A percentile compares a stretch with the other conserved stretches of the same genome.
Evolutionary conservation across 2,797 vertebrate species (phyloP).

Genomic region (Helarctos malayanus): DNA sequence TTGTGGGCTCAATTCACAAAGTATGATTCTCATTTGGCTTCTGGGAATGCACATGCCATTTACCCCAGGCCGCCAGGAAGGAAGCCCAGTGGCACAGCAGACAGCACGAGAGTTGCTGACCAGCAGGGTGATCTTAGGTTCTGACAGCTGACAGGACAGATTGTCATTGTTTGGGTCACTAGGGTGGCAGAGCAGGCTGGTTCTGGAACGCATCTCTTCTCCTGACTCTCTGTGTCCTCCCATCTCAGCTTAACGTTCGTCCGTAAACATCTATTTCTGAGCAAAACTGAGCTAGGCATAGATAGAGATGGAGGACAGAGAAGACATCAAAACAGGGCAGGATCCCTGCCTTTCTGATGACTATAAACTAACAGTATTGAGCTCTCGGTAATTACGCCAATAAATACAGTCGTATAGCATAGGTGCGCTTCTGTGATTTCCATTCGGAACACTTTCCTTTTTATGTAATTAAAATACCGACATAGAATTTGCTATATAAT

Average conservation of each 20-base stretch:
- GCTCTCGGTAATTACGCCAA: not conserved
- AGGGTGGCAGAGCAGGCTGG: not conserved
- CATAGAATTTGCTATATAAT: slow-evolving; percentile 41
- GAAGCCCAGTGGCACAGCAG: not conserved
- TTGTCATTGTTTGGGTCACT: not conserved
- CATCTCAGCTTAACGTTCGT: slow-evolving; percentile 28
- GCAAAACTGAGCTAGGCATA: slow-evolving; percentile 10
- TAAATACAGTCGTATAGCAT: slow-evolving; percentile 4
- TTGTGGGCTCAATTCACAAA: not conserved
- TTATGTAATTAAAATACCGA: slow-evolving; percentile 31
- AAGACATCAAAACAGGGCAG: not conserved
- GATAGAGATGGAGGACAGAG: not conserved
- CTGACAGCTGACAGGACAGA: not conserved
- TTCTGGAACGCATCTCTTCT: slow-evolving; percentile 42
- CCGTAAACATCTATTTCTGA: slow-evolving; percentile 30
- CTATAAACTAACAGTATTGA: not conserved
- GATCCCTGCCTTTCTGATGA: not conserved
- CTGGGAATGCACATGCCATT: not conserved
- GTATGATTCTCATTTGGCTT: not conserved
- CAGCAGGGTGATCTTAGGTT: not conserved
- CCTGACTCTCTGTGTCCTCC: not conserved
- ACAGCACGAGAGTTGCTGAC: not conserved
- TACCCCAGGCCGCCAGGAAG: not conserved
- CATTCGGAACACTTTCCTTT: slow-evolving; percentile 40
- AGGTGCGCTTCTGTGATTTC: slow-evolving; percentile 8